Conservation (phyloP, 2,888 invertebrate species). For the Leucophenga maculata region DNA sequence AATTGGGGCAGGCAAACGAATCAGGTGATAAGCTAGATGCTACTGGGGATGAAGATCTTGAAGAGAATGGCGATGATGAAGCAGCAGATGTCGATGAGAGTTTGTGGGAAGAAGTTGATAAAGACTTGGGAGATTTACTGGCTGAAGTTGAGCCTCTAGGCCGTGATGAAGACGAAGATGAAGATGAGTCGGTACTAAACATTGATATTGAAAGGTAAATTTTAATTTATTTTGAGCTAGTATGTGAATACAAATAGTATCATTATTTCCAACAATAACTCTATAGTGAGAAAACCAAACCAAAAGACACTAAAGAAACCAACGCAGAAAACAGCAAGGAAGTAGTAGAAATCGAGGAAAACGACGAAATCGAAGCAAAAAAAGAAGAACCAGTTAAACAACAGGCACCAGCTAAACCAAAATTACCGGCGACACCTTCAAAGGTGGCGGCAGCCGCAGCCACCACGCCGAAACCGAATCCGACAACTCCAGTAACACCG, state of each 20-base stretch:
- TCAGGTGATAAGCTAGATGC: slow-evolving; percentile 76
- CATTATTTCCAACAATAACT: background rate
- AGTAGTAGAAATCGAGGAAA: slow-evolving; percentile 67
- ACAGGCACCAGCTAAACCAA: slow-evolving; percentile 29
- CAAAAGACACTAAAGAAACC: slow-evolving; percentile 56
- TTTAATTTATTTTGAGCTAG: background rate
- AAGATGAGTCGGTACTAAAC: slow-evolving; percentile 75
- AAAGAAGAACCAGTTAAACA: slow-evolving; percentile 45
- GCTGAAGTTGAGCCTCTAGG: slow-evolving; percentile 79
- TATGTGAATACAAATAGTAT: background rate
- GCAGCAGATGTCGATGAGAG: slow-evolving; percentile 78
- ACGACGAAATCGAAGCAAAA: slow-evolving; percentile 67
- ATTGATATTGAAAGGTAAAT: slow-evolving; percentile 74
- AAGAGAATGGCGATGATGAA: slow-evolving; percentile 60
- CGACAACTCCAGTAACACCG: slow-evolving; percentile 31
- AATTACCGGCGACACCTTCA: slow-evolving; percentile 32
- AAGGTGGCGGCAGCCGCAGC: slow-evolving; percentile 29
- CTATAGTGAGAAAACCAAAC: slow-evolving; percentile 75
- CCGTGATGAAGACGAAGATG: slow-evolving; percentile 79
- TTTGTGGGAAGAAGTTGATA: slow-evolving; percentile 86
- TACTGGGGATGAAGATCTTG: slow-evolving; percentile 78
- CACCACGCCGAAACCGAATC: slow-evolving; percentile 24
- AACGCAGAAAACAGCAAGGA: slow-evolving; percentile 28
- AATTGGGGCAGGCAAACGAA: slow-evolving; percentile 62
- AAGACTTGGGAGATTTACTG: slow-evolving; percentile 84